Evolutionary conservation across 2,888 invertebrate species (phyloP), one percentile per base, ranked within the genome.

Genomic region (Morpho deidamia): DNA sequence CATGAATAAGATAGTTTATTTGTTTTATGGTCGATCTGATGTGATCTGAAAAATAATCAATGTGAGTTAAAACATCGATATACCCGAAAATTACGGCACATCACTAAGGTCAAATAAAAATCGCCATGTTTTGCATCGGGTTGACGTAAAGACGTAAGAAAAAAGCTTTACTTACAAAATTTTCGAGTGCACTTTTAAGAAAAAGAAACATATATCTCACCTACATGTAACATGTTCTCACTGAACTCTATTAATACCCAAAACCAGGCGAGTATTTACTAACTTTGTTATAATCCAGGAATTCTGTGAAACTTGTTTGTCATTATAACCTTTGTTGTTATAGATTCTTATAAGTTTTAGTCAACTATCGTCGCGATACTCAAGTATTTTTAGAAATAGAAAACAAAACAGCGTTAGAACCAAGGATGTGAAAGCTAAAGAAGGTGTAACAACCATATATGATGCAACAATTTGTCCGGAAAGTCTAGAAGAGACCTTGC

Each of bases 201-300:
- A 76, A 80, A 78, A 78, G 70, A 78, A 71, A 82, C 68, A 71
- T 66, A 73, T 63, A 75, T 73, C 69, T 74, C 72, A 81, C 75
- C 76, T 87, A 76, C 83, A 90, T 89, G 90, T 88, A 90, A 87
- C 84, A 90, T 90, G 90, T 89, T 90, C 80, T 90, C 90, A 86
- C 69, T 90, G 86, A 89, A 90, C 76, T 88, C 90, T 71, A 60
- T 90, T 71, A 90, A 90, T 70, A 88, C 81, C 68, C 90, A 89
- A 82, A 90, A 89, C 70, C 90, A 90, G 88, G 90, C 85, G 74
- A 76, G 64, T 56, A 42, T 41, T 33, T 34, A n/a, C 42, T 14
- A 40, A 32, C 53, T n/a, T 35, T 11, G 32, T 57, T 48, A n/a
- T 43, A 49, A 34, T 40, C 37, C 9, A 41, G 33, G 11, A 11